A percentile compares a stretch with the other conserved stretches of the same genome.
Conservation (phyloP, 2,113 vertebrate species). For the Hippocampus comes region DNA sequence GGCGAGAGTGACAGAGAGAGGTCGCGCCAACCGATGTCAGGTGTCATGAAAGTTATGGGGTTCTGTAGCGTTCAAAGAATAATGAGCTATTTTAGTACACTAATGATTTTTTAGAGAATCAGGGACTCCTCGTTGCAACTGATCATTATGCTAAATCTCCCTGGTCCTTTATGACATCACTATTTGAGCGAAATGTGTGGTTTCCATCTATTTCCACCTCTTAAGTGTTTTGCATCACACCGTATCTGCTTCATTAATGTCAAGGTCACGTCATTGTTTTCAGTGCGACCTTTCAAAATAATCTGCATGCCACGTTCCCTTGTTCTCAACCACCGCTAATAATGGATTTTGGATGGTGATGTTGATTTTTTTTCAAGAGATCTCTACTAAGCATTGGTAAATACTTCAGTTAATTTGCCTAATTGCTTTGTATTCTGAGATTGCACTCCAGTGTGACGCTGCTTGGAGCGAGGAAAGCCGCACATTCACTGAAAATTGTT, state of each 20-base stretch:
- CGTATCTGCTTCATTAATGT: neutral
- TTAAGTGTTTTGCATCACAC: neutral
- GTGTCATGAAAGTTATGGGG: neutral
- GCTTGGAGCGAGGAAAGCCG: neutral
- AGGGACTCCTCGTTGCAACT: neutral
- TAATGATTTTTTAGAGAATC: neutral
- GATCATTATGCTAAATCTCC: neutral
- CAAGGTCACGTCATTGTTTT: neutral
- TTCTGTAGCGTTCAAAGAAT: neutral
- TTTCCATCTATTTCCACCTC: neutral
- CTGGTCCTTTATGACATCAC: neutral
- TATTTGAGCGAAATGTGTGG: neutral
- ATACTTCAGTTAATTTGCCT: neutral
- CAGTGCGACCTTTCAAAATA: neutral
- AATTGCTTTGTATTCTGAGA: neutral
- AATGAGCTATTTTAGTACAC: neutral
- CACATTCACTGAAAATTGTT: neutral
- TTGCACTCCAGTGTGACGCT: neutral
- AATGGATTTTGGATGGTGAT: neutral
- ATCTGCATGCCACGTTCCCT: neutral
- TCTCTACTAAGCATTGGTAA: neutral
- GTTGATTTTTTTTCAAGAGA: neutral
- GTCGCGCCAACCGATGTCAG: neutral
- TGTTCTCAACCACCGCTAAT: neutral
- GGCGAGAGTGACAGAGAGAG: constrained; percentile 14